A percentile compares a stretch with the other conserved stretches of the same genome.
Conservation (phyloP, 1,140 invertebrate genomes). For the Papilio polytes region DNA sequence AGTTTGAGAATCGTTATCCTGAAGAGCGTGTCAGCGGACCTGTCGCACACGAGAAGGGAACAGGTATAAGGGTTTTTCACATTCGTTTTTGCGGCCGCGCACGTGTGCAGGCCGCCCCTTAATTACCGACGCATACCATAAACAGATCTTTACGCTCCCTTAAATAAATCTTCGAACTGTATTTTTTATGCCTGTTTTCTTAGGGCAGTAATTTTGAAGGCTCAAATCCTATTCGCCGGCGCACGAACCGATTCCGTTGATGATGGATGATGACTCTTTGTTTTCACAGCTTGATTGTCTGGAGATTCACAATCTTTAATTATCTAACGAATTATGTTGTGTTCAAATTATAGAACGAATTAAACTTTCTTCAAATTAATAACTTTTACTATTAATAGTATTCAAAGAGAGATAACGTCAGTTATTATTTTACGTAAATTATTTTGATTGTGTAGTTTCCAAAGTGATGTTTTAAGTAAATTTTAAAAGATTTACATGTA, state of each 20-base stretch:
- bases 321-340: slow-evolving; percentile 49
- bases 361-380: not conserved
- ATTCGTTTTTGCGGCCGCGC: slow-evolving; percentile 75
- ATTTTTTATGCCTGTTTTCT: slow-evolving; percentile 76
- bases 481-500: too few species aligned
- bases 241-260: slow-evolving; percentile 53
- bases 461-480: not conserved
- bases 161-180: slow-evolving; percentile 80
- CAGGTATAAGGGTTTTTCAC: slow-evolving; percentile 75
- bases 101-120: slow-evolving; percentile 78
- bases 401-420: not conserved
- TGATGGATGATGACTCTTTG: slow-evolving; percentile 77
- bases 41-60: slow-evolving; percentile 73
- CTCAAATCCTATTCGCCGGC: slow-evolving; percentile 67
- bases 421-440: too few species aligned
- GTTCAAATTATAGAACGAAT: slow-evolving; percentile 44
- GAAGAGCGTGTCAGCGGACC: slow-evolving; percentile 75
- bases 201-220: slow-evolving; percentile 75
- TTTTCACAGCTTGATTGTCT: slow-evolving; percentile 73
- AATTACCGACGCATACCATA: slow-evolving; percentile 83
- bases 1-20: slow-evolving; percentile 53
- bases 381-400: not conserved
- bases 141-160: slow-evolving; percentile 83
- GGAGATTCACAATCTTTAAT: slow-evolving; percentile 50
- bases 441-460: too few species aligned